A percentile compares a stretch with the other conserved stretches of the same genome.
These are phyloP conservation scores for Tanypteryx hageni DNA, from an alignment of 2,888 invertebrate species.

Conservation along the genomic window DNA sequence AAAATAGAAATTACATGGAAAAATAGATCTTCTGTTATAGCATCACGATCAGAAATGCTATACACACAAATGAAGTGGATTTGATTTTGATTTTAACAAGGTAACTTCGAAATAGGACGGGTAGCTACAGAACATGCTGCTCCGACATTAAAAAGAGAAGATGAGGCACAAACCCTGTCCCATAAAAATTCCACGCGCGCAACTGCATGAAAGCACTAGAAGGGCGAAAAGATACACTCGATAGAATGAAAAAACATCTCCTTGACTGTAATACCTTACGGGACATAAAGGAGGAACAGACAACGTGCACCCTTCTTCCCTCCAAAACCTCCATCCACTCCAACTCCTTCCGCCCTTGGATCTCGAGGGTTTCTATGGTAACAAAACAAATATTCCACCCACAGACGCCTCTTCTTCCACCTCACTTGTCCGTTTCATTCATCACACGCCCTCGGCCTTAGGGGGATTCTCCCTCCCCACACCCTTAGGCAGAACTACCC, in stretches of 20 bases:
- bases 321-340: background rate
- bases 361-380: background rate
- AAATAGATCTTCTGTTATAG: no score
- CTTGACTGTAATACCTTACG: background rate
- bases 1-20: no score
- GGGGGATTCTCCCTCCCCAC: background rate
- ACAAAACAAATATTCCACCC: slow-evolving; percentile 45
- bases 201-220: background rate
- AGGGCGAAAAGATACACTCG: background rate
- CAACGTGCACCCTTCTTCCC: background rate
- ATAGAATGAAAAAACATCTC: background rate
- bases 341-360: background rate
- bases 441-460: background rate
- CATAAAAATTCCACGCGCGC: no score
- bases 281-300: background rate
- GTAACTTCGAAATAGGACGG: no score
- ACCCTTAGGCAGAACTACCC: background rate
- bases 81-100: no score
- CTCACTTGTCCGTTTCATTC: slow-evolving; percentile 24
- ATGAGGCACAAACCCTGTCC: no score
- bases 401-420: slow-evolving; percentile 21
- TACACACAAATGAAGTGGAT: no score
- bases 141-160: no score
- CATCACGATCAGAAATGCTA: no score
- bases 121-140: no score